phyloP scores from a whole-genome alignment of 2,888 invertebrate species.

The Drosophila engyochracea region DNA sequence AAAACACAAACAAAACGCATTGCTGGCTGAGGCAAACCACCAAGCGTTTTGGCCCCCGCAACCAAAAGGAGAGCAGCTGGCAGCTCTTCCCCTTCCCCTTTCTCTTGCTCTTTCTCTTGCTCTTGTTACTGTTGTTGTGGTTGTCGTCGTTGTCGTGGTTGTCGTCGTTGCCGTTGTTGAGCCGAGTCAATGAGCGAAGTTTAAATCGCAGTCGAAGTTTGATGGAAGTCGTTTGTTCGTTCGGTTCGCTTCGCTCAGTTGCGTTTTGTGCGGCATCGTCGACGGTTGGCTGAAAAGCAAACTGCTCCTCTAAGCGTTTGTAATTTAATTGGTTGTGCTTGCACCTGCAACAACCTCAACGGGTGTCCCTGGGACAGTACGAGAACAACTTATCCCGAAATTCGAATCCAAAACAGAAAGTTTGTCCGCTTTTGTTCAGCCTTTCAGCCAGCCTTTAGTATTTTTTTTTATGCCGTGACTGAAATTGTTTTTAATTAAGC shows the following conservation, averaged over 20 bases:
- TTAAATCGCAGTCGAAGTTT: constrained; percentile 38
- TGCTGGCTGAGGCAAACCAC: constrained; percentile 25
- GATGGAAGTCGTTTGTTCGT: constrained; percentile 36
- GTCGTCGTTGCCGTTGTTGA: constrained; percentile 16
- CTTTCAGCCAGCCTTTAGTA: not conserved
- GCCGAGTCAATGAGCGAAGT: constrained; percentile 48
- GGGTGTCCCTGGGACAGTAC: constrained; percentile 14
- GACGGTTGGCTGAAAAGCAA: constrained; percentile 27
- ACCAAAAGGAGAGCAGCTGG: constrained; percentile 23
- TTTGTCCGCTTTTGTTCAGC: constrained; percentile 9
- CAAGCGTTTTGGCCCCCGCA: constrained; percentile 15
- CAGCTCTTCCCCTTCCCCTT: constrained; percentile 28
- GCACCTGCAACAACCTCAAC: constrained; percentile 6
- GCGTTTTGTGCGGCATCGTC: constrained; percentile 49
- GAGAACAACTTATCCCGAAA: constrained; percentile 16
- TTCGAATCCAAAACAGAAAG: constrained; percentile 17
- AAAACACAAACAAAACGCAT: constrained; percentile 25
- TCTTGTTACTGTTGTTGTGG: constrained; percentile 13
- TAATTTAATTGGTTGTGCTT: constrained; percentile 13
- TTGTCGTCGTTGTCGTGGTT: constrained; percentile 7
- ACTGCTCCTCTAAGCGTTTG: constrained; percentile 5
- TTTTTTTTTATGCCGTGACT: constrained; percentile 3
- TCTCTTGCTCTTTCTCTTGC: constrained; percentile 12
- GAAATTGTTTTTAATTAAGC: constrained; percentile 39
- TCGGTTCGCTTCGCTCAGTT: constrained; percentile 52